phyloP scores from a whole-genome alignment of 2,113 vertebrate species.

The Siphamia tubifer region DNA sequence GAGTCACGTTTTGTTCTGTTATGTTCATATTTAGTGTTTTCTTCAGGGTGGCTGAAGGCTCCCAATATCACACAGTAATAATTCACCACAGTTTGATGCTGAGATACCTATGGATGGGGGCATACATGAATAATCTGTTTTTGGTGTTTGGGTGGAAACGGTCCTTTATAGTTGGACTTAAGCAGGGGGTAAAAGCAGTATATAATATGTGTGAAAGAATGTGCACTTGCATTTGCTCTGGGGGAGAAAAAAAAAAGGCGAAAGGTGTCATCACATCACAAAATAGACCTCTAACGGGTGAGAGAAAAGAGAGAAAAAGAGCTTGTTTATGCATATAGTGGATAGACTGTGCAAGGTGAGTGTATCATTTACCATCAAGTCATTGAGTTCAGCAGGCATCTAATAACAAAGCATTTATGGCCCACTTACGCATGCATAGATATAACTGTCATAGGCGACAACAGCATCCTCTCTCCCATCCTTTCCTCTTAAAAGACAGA shows the following conservation, averaged over 20 bases:
- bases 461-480: constrained; percentile 52
- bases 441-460: constrained; percentile 63
- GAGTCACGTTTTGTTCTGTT: too few relatives aligned
- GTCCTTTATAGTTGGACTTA: neutral
- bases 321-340: constrained; percentile 65
- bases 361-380: constrained; percentile 66
- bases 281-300: neutral
- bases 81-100: neutral
- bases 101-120: neutral
- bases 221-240: neutral
- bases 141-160: neutral
- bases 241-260: too few relatives aligned
- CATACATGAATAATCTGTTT: neutral
- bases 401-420: constrained; percentile 78
- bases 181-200: neutral
- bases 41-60: too few relatives aligned
- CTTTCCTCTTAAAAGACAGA: constrained; percentile 64
- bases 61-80: too few relatives aligned
- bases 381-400: constrained; percentile 73
- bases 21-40: too few relatives aligned
- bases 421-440: constrained; percentile 77
- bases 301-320: constrained; percentile 29
- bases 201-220: neutral
- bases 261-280: constrained; percentile 33
- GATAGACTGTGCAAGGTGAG: constrained; percentile 62